Conservation (phyloP, 2,113 vertebrate species). For the Centropus bengalensis region DNA sequence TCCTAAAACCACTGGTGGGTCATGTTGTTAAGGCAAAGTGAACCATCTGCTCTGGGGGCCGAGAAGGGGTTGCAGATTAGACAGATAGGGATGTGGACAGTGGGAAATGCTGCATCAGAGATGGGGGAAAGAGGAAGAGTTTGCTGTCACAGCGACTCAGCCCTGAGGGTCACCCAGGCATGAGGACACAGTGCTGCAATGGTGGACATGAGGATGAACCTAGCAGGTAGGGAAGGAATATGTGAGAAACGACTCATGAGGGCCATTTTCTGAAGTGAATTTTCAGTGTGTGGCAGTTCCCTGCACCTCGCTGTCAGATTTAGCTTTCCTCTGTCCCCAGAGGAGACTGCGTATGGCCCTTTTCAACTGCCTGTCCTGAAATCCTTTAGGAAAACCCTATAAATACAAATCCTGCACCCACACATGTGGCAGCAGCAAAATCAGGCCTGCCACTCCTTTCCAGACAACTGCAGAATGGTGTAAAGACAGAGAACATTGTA, state of each 20-base stretch:
- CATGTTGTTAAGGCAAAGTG: neutral
- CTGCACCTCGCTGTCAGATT: rapidly evolving
- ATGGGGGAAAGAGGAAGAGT: neutral
- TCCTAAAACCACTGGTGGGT: neutral
- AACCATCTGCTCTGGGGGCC: neutral
- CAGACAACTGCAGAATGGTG: conserved; percentile 54
- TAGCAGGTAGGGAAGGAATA: neutral
- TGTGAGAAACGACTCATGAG: neutral
- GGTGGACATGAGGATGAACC: neutral
- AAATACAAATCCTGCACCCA: neutral
- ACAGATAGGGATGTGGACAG: neutral
- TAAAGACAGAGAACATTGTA: conserved; percentile 45
- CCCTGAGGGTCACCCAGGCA: neutral
- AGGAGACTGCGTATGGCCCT: neutral
- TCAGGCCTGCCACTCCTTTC: neutral
- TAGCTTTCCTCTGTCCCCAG: neutral
- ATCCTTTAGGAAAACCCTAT: neutral
- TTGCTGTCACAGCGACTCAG: neutral
- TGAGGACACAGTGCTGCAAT: neutral
- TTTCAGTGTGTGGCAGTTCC: neutral
- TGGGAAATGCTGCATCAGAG: neutral
- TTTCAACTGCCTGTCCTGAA: neutral
- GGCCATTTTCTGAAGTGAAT: neutral
- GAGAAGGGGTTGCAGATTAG: neutral
- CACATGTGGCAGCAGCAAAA: neutral